These are phyloP conservation scores for Aplidium turbinatum DNA, from an alignment of 23 tunicate species.

Conservation along the genomic window DNA sequence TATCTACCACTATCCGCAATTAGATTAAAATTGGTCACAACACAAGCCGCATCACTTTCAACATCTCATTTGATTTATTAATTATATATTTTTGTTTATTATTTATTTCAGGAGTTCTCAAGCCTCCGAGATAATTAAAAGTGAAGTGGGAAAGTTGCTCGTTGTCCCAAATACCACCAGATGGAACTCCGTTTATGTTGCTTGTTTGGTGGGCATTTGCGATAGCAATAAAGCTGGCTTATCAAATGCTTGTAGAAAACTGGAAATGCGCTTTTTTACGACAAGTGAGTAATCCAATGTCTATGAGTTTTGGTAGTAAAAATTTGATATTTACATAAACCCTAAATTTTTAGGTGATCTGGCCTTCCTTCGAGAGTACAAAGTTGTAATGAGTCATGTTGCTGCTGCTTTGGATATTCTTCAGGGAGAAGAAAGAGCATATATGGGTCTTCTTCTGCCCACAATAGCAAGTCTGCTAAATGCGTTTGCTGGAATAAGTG, in stretches of 20 bases:
- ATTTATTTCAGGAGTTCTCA: slow-evolving; percentile 21
- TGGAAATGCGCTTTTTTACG: slow-evolving; percentile 26
- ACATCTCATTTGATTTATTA: background rate
- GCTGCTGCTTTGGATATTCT: slow-evolving; percentile 25
- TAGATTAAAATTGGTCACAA: too few species aligned
- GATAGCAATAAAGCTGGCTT: slow-evolving; percentile 11
- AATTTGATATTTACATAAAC: background rate
- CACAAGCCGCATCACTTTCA: too few species aligned
- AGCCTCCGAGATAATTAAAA: slow-evolving; percentile 21
- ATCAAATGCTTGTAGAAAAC: slow-evolving; percentile 13
- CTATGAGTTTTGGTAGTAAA: background rate
- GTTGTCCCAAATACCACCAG: slow-evolving; percentile 29
- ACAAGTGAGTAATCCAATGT: slow-evolving; percentile 8
- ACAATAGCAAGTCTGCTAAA: slow-evolving; percentile 21
- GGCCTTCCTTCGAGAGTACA: slow-evolving; percentile 22
- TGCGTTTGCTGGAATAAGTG: background rate
- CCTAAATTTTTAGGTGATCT: slow-evolving; percentile 1
- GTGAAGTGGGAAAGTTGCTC: slow-evolving; percentile 27
- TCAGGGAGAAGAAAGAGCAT: slow-evolving; percentile 22
- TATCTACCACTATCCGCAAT: too few species aligned
- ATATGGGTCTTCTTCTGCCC: slow-evolving; percentile 25
- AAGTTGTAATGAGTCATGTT: slow-evolving; percentile 22
- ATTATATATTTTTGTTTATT: background rate
- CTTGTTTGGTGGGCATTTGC: background rate
- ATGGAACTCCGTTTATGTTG: slow-evolving; percentile 41